Evolutionary conservation across 2,888 invertebrate genomes (phyloP), one percentile per base, ranked within the genome.

Genomic region (Drosophila kanekoi): DNA sequence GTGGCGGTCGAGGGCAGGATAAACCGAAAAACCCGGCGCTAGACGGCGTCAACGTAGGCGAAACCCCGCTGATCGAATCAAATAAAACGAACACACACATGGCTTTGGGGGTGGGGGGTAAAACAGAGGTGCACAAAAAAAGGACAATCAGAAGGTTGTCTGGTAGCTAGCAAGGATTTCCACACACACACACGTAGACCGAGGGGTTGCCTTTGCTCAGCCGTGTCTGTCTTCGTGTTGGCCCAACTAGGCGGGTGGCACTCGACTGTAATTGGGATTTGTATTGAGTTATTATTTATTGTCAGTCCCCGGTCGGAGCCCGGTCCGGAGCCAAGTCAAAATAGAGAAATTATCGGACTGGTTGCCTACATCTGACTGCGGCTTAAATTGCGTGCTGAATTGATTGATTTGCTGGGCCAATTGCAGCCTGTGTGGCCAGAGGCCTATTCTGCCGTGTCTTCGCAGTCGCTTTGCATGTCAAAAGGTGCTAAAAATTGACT

Each of bases 1-100:
- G 77, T 72, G 59, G 70, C 69, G 66, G 40, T 40, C 75, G 60
- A 74, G 76, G 71, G 74, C 71, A 84, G 85, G 85, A 89, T 87
- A 87, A 89, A 76, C 79, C 77, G 65, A 51, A 81, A 76, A 70
- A 52, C 71, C 71, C 54, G 78, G 85, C 84, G 74, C 81, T 79
- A 81, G 75, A 72, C 70, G 70, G 66, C 71, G 77, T 68, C 72
- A 58, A 69, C 72, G 85, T 77, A 89, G 91, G 91, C 91, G 91
- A 89, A 83, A 85, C 90, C 91, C 91, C 91, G 90, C 91, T 90
- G 90, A 90, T 90, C 90, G 87, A 90, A 90, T 90, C 91, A 91
- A 89, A 89, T 74, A 81, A 79, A 87, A 83, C 77, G 73, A 79
- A 87, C 85, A 83, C 78, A 90, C 70, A 75, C 54, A 76, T 60